Evolutionary conservation across 2,113 vertebrate species (phyloP).

Genomic region (Lipophrys pholis): DNA sequence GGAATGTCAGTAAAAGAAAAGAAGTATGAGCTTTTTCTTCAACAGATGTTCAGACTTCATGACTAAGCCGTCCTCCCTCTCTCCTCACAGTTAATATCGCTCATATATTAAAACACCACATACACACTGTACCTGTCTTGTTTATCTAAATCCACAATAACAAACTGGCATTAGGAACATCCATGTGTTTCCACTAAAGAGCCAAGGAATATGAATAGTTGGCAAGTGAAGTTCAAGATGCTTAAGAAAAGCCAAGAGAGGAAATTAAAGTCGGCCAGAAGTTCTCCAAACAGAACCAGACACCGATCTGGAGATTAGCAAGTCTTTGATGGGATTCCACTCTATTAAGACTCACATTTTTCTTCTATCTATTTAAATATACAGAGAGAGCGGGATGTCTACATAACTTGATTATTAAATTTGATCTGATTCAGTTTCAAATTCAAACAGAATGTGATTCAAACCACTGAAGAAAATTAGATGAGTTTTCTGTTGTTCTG

Average conservation of each 20-base stretch:
- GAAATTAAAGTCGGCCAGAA: conserved; percentile 20
- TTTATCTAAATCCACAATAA: conserved; percentile 46
- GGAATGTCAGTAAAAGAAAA: not conserved
- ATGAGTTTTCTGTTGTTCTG: not conserved
- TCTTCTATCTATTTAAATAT: not conserved
- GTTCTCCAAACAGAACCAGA: conserved; percentile 15
- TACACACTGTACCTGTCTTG: not conserved
- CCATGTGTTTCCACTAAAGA: conserved; percentile 56
- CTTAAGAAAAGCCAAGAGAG: not conserved
- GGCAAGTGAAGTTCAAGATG: not conserved
- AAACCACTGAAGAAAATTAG: no score
- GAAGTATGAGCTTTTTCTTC: not conserved
- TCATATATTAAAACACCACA: not conserved
- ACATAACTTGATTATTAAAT: not conserved
- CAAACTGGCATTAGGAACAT: conserved; percentile 6
- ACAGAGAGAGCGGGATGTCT: no score
- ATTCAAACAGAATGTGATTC: no score
- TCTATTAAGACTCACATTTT: not conserved
- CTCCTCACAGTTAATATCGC: not conserved
- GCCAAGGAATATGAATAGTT: conserved; percentile 47
- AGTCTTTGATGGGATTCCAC: not conserved
- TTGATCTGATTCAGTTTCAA: not conserved
- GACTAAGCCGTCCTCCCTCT: not conserved
- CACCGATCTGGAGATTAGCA: not conserved
- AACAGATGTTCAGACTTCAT: not conserved